Percentiles rank a stretch among this genome's conserved stretches.
phyloP scores from a whole-genome alignment of 2,888 invertebrate species.

The Phengaris alcon region DNA sequence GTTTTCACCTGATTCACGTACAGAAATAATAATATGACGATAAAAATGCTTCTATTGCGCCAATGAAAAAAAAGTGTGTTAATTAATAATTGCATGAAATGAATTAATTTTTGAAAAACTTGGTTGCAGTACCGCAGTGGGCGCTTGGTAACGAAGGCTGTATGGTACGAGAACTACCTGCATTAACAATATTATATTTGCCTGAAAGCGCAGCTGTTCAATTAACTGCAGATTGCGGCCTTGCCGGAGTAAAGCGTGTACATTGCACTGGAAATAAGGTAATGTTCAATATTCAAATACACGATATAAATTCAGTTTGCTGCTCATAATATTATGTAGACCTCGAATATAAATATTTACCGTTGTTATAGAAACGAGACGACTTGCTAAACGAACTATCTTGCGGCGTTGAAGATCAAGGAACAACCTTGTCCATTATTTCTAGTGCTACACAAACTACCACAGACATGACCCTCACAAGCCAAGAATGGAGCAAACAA shows the following conservation, averaged over 20 bases:
- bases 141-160: constrained; percentile 84
- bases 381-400: constrained; percentile 80
- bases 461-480: constrained; percentile 49
- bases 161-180: constrained; percentile 84
- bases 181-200: constrained; percentile 85
- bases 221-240: constrained; percentile 86
- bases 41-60: neutral
- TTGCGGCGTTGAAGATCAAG: constrained; percentile 75
- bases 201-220: constrained; percentile 88
- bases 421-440: constrained; percentile 50
- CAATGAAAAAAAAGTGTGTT: neutral
- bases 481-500: constrained; percentile 55
- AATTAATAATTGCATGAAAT: neutral
- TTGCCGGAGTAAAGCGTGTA: constrained; percentile 85
- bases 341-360: neutral
- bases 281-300: constrained; percentile 36
- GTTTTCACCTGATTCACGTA: too few relatives aligned
- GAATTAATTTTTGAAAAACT: neutral
- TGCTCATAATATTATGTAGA: neutral
- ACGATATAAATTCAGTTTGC: neutral
- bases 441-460: constrained; percentile 47
- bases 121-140: constrained; percentile 84
- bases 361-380: constrained; percentile 76
- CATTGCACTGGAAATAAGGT: constrained; percentile 88
- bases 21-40: too few relatives aligned